Percentiles rank a stretch among this genome's conserved stretches.
phyloP scores from a whole-genome alignment of 2,797 vertebrate genomes.

The Hippoglossus hippoglossus region DNA sequence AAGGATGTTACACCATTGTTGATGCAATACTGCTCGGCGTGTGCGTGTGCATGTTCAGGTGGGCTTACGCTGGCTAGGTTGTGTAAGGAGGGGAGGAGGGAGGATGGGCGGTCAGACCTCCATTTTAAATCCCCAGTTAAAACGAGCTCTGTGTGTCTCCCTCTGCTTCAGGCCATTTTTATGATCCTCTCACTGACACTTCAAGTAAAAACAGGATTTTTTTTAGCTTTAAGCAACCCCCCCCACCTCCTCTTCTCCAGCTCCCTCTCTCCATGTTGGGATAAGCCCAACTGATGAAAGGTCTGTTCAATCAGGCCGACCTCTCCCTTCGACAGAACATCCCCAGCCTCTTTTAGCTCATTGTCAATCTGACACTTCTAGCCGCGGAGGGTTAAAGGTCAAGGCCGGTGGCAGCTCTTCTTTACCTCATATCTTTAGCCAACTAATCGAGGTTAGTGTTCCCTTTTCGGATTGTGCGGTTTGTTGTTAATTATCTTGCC shows the following conservation, averaged over 20 bases:
- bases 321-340: slow-evolving; percentile 11
- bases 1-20: slow-evolving; percentile 38
- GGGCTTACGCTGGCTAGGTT: slow-evolving; percentile 52
- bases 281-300: slow-evolving; percentile 42
- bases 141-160: slow-evolving; percentile 71
- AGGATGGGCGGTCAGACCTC: slow-evolving; percentile 69
- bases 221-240: slow-evolving; percentile 38
- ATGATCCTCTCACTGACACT: slow-evolving; percentile 75
- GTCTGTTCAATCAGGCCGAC: slow-evolving; percentile 20
- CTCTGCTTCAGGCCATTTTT: slow-evolving; percentile 68
- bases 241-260: background rate
- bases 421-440: slow-evolving; percentile 36
- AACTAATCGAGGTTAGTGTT: slow-evolving; percentile 51
- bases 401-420: slow-evolving; percentile 14
- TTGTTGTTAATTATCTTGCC: slow-evolving; percentile 47
- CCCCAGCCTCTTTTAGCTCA: slow-evolving; percentile 7
- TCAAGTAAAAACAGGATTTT: slow-evolving; percentile 53
- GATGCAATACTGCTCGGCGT: slow-evolving; percentile 41
- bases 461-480: slow-evolving; percentile 16
- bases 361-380: slow-evolving; percentile 12
- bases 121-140: slow-evolving; percentile 79
- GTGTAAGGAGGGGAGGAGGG: slow-evolving; percentile 50
- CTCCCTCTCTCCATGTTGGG: slow-evolving; percentile 15
- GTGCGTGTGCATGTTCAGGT: slow-evolving; percentile 49
- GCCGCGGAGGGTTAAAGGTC: slow-evolving; percentile 33